Conservation (phyloP, 2,888 invertebrate genomes). For the Cyrtodaria siliqua region DNA sequence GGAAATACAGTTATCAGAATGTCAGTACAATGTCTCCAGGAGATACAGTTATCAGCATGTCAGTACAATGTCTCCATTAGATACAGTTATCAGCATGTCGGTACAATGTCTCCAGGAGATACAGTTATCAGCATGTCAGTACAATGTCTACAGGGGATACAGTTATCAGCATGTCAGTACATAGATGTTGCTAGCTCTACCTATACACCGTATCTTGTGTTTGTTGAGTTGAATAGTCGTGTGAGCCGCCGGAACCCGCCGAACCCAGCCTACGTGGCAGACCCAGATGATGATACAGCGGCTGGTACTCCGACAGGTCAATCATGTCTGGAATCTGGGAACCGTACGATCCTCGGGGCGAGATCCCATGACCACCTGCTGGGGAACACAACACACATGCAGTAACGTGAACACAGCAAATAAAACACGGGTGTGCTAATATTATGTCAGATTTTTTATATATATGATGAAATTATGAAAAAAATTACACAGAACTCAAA, state of each 20-base stretch:
- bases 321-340: conserved; percentile 65
- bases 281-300: conserved; percentile 68
- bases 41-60: too few relatives aligned
- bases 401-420: too few relatives aligned
- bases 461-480: too few relatives aligned
- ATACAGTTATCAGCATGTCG: not conserved
- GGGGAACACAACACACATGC: not conserved
- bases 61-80: not conserved
- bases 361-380: conserved; percentile 41
- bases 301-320: conserved; percentile 69
- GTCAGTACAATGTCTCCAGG: not conserved
- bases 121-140: not conserved
- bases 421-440: too few relatives aligned
- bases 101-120: not conserved
- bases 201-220: conserved; percentile 75
- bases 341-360: conserved; percentile 23
- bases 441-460: too few relatives aligned
- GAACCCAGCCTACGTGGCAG: conserved; percentile 68
- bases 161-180: not conserved
- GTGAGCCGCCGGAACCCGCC: conserved; percentile 45
- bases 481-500: too few relatives aligned
- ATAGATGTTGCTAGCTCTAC: conserved; percentile 72
- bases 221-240: conserved; percentile 60
- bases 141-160: not conserved
- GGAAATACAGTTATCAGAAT: too few relatives aligned